Conservation (phyloP, 1,140 invertebrate species). For the Pinna nobilis region DNA sequence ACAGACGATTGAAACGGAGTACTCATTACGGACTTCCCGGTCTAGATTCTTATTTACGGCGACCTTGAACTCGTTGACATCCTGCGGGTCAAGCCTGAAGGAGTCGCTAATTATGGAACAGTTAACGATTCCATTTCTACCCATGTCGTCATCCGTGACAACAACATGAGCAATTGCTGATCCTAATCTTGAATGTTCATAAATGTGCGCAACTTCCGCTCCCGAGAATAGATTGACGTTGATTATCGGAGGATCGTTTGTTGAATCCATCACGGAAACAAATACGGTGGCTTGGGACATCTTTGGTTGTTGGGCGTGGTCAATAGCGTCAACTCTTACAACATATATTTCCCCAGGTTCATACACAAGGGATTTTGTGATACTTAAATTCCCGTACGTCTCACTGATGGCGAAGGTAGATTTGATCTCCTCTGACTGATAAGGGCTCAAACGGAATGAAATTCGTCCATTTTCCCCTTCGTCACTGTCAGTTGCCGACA, state of each 20-base stretch:
- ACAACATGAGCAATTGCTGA: conserved; percentile 84
- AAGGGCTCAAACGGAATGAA: conserved; percentile 59
- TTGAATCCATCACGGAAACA: conserved; percentile 65
- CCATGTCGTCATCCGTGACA: conserved; percentile 89
- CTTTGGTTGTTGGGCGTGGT: conserved; percentile 41
- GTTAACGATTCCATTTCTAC: conserved; percentile 85
- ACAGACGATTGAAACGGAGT: conserved; percentile 53
- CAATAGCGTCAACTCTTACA: conserved; percentile 54
- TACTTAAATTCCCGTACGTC: conserved; percentile 33
- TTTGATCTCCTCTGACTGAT: conserved; percentile 51
- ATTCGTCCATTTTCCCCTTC: conserved; percentile 62
- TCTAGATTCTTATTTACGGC: conserved; percentile 53
- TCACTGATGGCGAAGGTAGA: conserved; percentile 41
- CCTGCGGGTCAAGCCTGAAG: conserved; percentile 63
- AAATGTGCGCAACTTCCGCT: conserved; percentile 62
- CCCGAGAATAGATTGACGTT: conserved; percentile 80
- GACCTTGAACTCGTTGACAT: conserved; percentile 83
- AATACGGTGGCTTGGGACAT: conserved; percentile 55
- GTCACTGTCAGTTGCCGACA: conserved; percentile 64
- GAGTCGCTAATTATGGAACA: conserved; percentile 19
- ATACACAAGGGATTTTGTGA: conserved; percentile 41
- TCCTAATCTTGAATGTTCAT: conserved; percentile 77
- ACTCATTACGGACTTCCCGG: conserved; percentile 45
- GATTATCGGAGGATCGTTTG: conserved; percentile 78
- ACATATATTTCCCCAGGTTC: conserved; percentile 42